These are phyloP conservation scores for Diogma glabrata DNA, from an alignment of 2,888 invertebrate species.

Conservation along the genomic window DNA sequence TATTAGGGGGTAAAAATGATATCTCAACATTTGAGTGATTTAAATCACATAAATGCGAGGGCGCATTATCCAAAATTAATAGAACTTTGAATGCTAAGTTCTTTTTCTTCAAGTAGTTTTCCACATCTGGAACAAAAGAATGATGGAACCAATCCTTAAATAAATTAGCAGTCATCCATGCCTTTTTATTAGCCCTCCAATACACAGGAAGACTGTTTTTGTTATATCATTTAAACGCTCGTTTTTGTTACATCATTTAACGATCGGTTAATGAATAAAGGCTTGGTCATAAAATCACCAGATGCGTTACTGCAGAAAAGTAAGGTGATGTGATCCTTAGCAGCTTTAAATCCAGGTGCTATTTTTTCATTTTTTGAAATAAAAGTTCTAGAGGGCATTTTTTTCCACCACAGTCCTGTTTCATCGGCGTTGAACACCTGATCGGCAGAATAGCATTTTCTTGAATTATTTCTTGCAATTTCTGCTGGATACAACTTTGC, in stretches of 20 bases:
- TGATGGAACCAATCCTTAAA: not conserved
- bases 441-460: constrained; percentile 11
- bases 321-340: constrained; percentile 17
- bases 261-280: not conserved
- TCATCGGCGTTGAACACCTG: constrained; percentile 21
- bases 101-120: not conserved
- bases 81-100: not conserved
- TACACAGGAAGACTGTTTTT: not conserved
- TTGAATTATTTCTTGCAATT: too few relatives aligned
- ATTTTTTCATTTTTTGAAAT: constrained; percentile 14
- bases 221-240: not conserved
- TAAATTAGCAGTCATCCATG: not conserved
- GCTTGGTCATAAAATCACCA: not conserved
- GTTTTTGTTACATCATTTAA: too few relatives aligned
- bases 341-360: constrained; percentile 9
- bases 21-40: not conserved
- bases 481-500: constrained; percentile 15
- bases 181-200: not conserved
- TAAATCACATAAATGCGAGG: constrained; percentile 1
- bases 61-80: constrained; percentile 1
- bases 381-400: constrained; percentile 18
- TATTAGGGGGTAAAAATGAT: not conserved
- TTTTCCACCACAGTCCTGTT: constrained; percentile 20
- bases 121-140: not conserved
- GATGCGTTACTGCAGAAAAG: constrained; percentile 11